Percentiles rank a stretch among this genome's conserved stretches.
Conservation (phyloP, 2,888 invertebrate genomes). For the Plebejus melissa region DNA sequence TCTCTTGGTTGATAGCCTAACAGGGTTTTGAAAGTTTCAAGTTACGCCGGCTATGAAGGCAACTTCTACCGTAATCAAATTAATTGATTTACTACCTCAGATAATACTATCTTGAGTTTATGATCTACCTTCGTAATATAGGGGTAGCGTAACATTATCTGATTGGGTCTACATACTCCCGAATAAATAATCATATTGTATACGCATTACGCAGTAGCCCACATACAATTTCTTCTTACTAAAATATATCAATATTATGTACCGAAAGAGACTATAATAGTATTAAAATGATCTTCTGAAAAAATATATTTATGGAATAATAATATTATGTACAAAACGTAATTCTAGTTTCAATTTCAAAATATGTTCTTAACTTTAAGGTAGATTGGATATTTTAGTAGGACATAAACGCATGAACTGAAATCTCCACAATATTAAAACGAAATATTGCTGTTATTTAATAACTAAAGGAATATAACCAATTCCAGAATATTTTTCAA, state of each 20-base stretch:
- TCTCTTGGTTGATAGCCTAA: not conserved
- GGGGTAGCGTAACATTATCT: not conserved
- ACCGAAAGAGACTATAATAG: too few species aligned
- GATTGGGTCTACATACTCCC: not conserved
- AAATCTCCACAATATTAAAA: too few species aligned
- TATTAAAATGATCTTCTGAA: too few species aligned
- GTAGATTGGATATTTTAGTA: too few species aligned
- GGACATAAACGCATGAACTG: too few species aligned
- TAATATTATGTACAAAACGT: too few species aligned
- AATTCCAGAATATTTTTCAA: not conserved
- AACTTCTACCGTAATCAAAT: slow-evolving; percentile 15
- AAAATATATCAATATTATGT: not conserved
- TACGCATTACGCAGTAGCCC: not conserved
- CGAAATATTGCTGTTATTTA: too few species aligned
- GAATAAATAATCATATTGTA: not conserved
- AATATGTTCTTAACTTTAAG: too few species aligned
- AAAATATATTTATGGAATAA: too few species aligned
- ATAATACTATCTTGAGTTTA: not conserved
- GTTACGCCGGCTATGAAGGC: not conserved
- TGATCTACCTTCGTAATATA: not conserved
- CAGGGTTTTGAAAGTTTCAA: not conserved
- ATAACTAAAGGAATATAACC: not conserved
- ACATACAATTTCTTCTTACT: not conserved
- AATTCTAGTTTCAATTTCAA: too few species aligned
- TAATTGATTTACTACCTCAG: slow-evolving; percentile 18